These are phyloP conservation scores for Apotomis betuletana DNA, from an alignment of 2,888 invertebrate species.

Conservation along the genomic window DNA sequence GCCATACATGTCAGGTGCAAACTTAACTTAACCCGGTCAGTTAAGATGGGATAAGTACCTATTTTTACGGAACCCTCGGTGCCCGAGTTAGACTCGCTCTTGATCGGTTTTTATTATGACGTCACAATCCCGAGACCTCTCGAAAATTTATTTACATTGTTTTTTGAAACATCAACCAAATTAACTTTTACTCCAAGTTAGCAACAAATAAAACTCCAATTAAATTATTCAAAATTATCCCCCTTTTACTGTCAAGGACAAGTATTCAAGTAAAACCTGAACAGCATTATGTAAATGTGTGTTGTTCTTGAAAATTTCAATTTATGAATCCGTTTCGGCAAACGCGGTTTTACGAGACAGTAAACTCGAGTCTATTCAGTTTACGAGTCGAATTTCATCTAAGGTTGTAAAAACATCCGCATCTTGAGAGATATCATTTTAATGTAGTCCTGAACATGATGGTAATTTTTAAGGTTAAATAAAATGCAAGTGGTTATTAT, in stretches of 20 bases:
- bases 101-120: too few relatives aligned
- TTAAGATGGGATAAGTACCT: too few relatives aligned
- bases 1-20: too few relatives aligned
- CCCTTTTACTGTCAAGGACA: neutral
- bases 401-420: constrained; percentile 30
- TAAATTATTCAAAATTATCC: neutral
- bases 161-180: too few relatives aligned
- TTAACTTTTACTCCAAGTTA: neutral
- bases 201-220: neutral
- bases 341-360: constrained; percentile 62
- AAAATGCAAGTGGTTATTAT: neutral
- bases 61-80: too few relatives aligned
- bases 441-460: constrained; percentile 14
- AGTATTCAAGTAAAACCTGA: constrained; percentile 22
- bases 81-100: too few relatives aligned
- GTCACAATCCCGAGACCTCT: too few relatives aligned
- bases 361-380: constrained; percentile 70
- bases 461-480: constrained; percentile 6
- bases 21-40: too few relatives aligned
- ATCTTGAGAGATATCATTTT: constrained; percentile 25
- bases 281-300: constrained; percentile 43
- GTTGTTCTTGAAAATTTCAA: constrained; percentile 42
- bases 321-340: constrained; percentile 44
- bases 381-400: constrained; percentile 72
- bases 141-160: too few relatives aligned